Conservation (phyloP, 2,113 vertebrate genomes). For the Azemiops feae region DNA sequence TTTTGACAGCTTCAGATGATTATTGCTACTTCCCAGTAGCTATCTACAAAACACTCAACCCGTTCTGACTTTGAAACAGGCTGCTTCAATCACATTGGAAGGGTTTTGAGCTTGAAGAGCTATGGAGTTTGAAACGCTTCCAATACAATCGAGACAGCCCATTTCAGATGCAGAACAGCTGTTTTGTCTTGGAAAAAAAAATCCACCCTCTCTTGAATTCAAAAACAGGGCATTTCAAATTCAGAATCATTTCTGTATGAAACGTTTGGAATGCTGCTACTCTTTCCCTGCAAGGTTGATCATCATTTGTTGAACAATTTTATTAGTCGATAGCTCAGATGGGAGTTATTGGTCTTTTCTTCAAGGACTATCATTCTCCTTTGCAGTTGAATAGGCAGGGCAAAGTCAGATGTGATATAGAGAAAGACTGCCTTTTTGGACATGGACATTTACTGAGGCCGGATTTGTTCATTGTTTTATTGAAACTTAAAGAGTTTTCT, state of each 20-base stretch:
- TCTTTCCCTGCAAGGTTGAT: not conserved
- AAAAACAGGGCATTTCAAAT: not conserved
- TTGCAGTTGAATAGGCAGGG: not conserved
- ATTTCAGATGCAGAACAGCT: not conserved
- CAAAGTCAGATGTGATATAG: not conserved
- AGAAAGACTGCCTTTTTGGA: not conserved
- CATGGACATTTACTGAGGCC: not conserved
- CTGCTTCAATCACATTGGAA: not conserved
- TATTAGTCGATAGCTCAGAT: not conserved
- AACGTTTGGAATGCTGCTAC: not conserved
- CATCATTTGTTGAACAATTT: not conserved
- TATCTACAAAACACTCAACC: not conserved
- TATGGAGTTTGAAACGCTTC: not conserved
- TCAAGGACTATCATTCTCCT: not conserved
- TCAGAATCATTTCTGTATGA: not conserved
- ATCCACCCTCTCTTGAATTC: not conserved
- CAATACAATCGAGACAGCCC: not conserved
- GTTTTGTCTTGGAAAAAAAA: not conserved
- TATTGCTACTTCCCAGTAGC: not conserved
- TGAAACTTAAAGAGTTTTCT: not conserved
- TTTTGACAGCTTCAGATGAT: not conserved
- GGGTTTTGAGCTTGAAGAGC: not conserved
- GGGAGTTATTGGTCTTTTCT: not conserved
- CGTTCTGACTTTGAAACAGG: not conserved
- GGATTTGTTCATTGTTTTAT: not conserved